phyloP scores from a whole-genome alignment of 37 sponge, comb jelly and placozoan species.

The Hormiphora californensis region DNA sequence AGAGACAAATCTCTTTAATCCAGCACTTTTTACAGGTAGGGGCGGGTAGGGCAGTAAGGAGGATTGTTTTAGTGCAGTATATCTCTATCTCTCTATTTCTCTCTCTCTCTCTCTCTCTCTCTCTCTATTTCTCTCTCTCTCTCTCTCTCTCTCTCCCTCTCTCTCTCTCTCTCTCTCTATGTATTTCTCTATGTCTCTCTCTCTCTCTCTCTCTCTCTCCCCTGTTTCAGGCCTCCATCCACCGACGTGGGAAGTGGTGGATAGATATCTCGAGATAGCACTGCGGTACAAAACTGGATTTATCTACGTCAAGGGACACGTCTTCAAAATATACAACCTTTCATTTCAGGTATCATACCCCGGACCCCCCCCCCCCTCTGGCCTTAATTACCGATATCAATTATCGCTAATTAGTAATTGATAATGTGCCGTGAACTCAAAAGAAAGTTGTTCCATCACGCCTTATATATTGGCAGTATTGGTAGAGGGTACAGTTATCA shows the following conservation, averaged over 20 bases:
- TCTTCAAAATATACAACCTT: constrained; percentile 88
- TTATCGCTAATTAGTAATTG: too few relatives aligned
- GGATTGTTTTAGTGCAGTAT: neutral
- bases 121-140: neutral
- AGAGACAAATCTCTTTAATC: constrained; percentile 89
- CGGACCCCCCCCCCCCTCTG: too few relatives aligned
- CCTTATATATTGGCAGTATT: too few relatives aligned
- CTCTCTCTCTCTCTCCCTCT: too few relatives aligned
- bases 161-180: neutral
- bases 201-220: neutral
- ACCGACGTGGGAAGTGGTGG: constrained; percentile 72
- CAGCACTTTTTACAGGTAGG: constrained; percentile 83
- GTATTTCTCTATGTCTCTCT: neutral
- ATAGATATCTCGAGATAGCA: constrained; percentile 80
- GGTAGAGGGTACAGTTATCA: too few relatives aligned
- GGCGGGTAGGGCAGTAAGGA: too few relatives aligned
- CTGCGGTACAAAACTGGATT: constrained; percentile 65
- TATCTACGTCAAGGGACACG: constrained; percentile 75
- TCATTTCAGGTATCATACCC: constrained; percentile 58
- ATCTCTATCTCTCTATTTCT: too few relatives aligned
- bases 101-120: neutral
- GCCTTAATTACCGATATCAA: too few relatives aligned
- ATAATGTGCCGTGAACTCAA: too few relatives aligned
- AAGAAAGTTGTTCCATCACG: too few relatives aligned
- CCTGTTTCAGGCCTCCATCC: constrained; percentile 61